Evolutionary conservation across 35 echinoderm and acorn worm genomes (phyloP).

Genomic region (Eucidaris tribuloides): DNA sequence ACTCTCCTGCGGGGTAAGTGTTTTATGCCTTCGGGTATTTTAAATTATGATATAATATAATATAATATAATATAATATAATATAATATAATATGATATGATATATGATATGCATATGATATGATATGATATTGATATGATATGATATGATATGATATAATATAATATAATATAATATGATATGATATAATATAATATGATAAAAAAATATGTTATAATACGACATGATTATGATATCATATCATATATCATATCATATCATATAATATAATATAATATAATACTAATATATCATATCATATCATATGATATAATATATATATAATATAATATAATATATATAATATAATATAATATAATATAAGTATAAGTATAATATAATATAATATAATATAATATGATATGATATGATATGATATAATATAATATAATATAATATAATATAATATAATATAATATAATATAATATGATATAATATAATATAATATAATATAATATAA

Average conservation of each 20-base stretch:
- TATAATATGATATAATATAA: not conserved
- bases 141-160: not conserved
- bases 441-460: constrained; percentile 1
- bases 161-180: not conserved
- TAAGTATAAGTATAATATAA: not conserved
- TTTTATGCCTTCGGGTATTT: too few relatives aligned
- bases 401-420: not conserved
- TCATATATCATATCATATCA: too few relatives aligned
- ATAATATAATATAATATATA: not conserved
- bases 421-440: constrained; percentile 1
- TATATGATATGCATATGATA: not conserved
- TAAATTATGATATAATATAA: not conserved
- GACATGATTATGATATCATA: too few relatives aligned
- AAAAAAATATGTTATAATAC: too few relatives aligned
- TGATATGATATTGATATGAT: too few relatives aligned
- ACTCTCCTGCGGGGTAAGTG: not conserved
- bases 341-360: too few relatives aligned
- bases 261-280: too few relatives aligned
- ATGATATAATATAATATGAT: not conserved
- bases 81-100: constrained; percentile 1
- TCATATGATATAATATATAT: not conserved
- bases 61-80: constrained; percentile 1
- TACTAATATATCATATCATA: not conserved
- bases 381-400: not conserved
- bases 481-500: constrained; percentile 1